Evolutionary conservation across 2,888 invertebrate species (phyloP), one percentile per base, ranked within the genome.

Genomic region (Pyrocoelia pectoralis): DNA sequence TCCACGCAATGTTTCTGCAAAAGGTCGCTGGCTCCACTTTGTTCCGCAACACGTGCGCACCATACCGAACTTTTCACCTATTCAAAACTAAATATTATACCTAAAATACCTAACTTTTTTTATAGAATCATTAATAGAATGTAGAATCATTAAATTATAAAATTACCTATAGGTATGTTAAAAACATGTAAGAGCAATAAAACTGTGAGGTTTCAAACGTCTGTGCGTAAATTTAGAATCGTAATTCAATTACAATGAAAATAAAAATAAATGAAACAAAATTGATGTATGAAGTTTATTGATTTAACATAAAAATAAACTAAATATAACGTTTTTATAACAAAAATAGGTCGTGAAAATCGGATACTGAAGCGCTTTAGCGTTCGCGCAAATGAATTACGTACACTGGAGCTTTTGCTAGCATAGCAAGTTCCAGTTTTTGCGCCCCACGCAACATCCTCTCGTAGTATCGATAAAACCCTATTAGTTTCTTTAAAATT

Each of bases 11-110:
- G 53, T 58, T 60, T 57, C 53, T 48, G 54, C 48, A 56, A 66
- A 60, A 33, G 60, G 57, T 59, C 60, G 48, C 33, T 53, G 53
- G 48, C 56, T 56, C 68, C 66, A 68, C 43, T 60, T 59, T 48
- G 52, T 49, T 49, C 68, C 61, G 49, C 63, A 63, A 66, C 65
- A 66, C 62, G 65, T 68, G 68, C 68, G 68, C 66, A 66, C 64
- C 56, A 65, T 65, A 50, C 41, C 63, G 58, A 62, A 56, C 54
- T 55, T 57, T 43, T 53, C 54, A 49, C 54, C 54, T 60, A 40
- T 54, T 63, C 41, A 57, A 57, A 63, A 41, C 29, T 62, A 62
- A 62, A 61, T 56, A 61, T 51, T 56, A 56, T 43, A 51, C 43
- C 43, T 38, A 12, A 13, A 15, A 8, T 8, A 43, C 4, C 8